Conservation (phyloP, 2,113 vertebrate species). For the Panthera tigris region DNA sequence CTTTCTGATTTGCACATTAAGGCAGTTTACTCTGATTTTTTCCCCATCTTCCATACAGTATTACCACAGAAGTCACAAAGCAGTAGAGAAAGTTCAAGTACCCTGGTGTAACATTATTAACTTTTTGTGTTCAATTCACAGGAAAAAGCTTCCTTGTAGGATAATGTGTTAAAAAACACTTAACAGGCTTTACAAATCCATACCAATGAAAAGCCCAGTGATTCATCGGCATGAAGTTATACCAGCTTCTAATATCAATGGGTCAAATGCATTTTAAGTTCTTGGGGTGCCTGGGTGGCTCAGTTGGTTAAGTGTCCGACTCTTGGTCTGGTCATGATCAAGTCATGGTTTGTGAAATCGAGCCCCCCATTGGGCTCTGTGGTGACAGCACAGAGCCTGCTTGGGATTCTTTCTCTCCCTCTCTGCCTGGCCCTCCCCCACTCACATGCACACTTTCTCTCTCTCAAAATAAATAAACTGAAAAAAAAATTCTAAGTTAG, state of each 20-base stretch:
- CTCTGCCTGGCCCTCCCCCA: too few species aligned
- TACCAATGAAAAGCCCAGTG: background rate
- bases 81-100: background rate
- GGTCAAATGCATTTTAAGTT: background rate
- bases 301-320: too few species aligned
- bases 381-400: too few species aligned
- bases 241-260: background rate
- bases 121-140: background rate
- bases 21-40: background rate
- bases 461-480: too few species aligned
- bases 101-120: background rate
- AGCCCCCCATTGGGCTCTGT: too few species aligned
- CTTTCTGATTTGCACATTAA: conserved; percentile 17
- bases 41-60: background rate
- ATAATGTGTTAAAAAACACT: background rate
- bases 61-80: background rate
- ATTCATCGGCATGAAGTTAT: background rate
- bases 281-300: background rate
- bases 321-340: too few species aligned
- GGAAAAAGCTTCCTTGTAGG: background rate
- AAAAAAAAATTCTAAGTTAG: background rate
- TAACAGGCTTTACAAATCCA: background rate
- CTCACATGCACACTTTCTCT: too few species aligned
- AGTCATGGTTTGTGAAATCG: too few species aligned
- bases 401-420: too few species aligned